Evolutionary conservation across 2,797 vertebrate genomes (phyloP).

Genomic region (Propithecus deckenii): DNA sequence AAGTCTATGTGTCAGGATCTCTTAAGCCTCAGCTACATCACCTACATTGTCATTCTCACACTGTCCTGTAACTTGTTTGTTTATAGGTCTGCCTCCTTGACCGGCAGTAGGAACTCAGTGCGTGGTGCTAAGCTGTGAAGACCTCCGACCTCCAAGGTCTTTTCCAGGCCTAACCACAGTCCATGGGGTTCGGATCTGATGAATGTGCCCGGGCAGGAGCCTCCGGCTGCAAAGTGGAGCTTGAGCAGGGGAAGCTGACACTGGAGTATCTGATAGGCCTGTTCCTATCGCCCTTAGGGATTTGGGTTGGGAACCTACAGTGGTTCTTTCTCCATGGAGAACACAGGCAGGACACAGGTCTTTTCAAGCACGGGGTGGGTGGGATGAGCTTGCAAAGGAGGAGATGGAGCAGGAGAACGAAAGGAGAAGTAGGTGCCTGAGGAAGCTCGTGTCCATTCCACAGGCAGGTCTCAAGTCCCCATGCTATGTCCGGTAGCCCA

Average conservation of each 20-base stretch:
- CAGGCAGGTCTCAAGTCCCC: background rate
- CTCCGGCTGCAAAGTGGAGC: conserved; percentile 62
- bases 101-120: background rate
- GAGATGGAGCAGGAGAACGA: background rate
- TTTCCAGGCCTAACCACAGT: background rate
- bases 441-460: background rate
- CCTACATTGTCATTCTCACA: background rate
- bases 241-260: background rate
- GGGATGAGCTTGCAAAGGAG: background rate
- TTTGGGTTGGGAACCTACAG: background rate
- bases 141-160: background rate
- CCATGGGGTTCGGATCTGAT: background rate
- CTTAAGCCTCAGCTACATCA: background rate
- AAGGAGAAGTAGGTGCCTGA: background rate
- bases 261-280: background rate
- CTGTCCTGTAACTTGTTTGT: background rate
- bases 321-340: background rate
- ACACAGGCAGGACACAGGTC: background rate
- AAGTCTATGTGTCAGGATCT: background rate
- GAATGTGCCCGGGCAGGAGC: background rate
- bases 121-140: background rate
- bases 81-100: background rate
- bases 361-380: background rate
- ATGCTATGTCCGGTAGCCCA: background rate
- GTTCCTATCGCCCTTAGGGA: background rate